phyloP scores from a whole-genome alignment of 2,797 vertebrate species.

The Oryzias dopingdopingensis region DNA sequence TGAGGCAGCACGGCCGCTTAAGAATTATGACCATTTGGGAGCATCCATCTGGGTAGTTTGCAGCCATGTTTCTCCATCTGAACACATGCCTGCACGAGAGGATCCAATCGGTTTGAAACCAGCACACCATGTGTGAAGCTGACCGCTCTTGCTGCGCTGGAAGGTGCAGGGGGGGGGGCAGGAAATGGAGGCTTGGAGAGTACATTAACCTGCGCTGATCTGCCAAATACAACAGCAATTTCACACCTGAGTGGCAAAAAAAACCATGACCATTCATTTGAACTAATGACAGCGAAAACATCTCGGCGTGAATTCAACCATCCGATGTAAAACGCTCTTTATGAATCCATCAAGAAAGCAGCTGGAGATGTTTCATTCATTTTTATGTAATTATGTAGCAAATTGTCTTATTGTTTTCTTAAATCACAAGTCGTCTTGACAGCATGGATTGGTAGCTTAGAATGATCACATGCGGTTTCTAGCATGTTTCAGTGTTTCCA shows the following conservation, averaged over 20 bases:
- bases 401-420: slow-evolving; percentile 33
- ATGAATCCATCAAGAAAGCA: slow-evolving; percentile 40
- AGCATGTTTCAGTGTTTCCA: too few relatives aligned
- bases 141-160: slow-evolving; percentile 23
- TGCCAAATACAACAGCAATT: slow-evolving; percentile 78
- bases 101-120: slow-evolving; percentile 44
- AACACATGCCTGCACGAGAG: slow-evolving; percentile 52
- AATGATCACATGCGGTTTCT: too few relatives aligned
- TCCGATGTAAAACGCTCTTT: slow-evolving; percentile 46
- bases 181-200: slow-evolving; percentile 55
- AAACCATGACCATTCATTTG: slow-evolving; percentile 71
- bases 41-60: slow-evolving; percentile 47
- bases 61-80: slow-evolving; percentile 33
- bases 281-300: slow-evolving; percentile 57
- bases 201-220: slow-evolving; percentile 70
- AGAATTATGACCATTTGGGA: slow-evolving; percentile 38
- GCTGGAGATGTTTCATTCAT: slow-evolving; percentile 27
- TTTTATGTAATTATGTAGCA: slow-evolving; percentile 27
- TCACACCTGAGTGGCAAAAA: slow-evolving; percentile 73
- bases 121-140: slow-evolving; percentile 38
- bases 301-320: slow-evolving; percentile 50
- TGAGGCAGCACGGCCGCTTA: slow-evolving; percentile 37
- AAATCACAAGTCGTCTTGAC: slow-evolving; percentile 12
- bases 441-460: neutral
- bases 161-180: slow-evolving; percentile 34